These are phyloP conservation scores for Drosophila mayri DNA, from an alignment of 1,140 invertebrate genomes.

Conservation along the genomic window DNA sequence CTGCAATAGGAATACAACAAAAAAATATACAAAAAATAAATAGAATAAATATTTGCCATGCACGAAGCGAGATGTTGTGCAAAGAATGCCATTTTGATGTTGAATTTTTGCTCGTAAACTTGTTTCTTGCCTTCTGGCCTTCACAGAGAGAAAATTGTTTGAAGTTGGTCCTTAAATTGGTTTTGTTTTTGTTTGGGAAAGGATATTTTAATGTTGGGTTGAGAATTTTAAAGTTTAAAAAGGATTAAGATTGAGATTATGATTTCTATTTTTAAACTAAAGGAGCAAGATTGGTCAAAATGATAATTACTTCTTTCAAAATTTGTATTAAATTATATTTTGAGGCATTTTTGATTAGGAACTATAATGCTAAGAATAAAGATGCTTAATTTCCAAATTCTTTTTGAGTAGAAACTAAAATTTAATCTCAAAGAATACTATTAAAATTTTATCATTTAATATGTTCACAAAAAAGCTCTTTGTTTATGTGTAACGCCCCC, in stretches of 20 bases:
- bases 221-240: not conserved
- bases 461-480: not conserved
- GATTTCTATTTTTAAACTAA: too few relatives aligned
- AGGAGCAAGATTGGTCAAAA: too few relatives aligned
- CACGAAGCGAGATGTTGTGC: slow-evolving; percentile 48
- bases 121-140: slow-evolving; percentile 9
- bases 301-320: not conserved
- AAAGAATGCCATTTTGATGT: slow-evolving; percentile 67
- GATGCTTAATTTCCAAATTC: not conserved
- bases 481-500: slow-evolving; percentile 29
- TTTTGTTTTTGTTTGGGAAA: not conserved
- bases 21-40: slow-evolving; percentile 9
- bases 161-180: not conserved
- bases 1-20: slow-evolving; percentile 8
- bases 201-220: too few relatives aligned
- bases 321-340: not conserved
- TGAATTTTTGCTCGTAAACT: slow-evolving; percentile 60
- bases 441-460: too few relatives aligned
- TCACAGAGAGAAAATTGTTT: not conserved
- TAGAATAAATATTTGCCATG: slow-evolving; percentile 69
- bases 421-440: too few relatives aligned
- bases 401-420: too few relatives aligned
- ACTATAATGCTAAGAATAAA: not conserved
- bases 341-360: not conserved
- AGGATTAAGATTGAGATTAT: not conserved